Evolutionary conservation across 1,140 invertebrate species (phyloP).

Genomic region (Mactra quadrangularis): DNA sequence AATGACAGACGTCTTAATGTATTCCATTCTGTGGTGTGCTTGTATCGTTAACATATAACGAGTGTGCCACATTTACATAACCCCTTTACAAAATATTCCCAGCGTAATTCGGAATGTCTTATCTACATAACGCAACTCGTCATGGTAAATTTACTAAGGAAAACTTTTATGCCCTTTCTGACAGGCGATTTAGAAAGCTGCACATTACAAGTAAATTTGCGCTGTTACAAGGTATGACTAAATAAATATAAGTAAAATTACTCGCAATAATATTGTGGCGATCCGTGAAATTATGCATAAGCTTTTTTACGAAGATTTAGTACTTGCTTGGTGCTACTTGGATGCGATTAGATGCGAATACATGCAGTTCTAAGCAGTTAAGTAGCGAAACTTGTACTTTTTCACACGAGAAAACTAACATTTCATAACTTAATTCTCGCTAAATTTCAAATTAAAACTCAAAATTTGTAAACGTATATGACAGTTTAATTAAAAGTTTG

Average conservation of each 20-base stretch:
- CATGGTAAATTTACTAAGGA: conserved; percentile 55
- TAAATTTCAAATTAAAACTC: conserved; percentile 9
- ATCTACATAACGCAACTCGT: conserved; percentile 33
- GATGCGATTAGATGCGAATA: background rate
- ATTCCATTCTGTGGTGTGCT: too few relatives aligned
- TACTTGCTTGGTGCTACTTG: background rate
- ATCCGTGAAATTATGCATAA: conserved; percentile 48
- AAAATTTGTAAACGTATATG: conserved; percentile 29
- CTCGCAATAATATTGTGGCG: conserved; percentile 46
- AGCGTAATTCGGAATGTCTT: conserved; percentile 32
- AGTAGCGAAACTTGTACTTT: conserved; percentile 9
- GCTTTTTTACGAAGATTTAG: background rate
- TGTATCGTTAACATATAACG: too few relatives aligned
- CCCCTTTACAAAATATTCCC: conserved; percentile 10
- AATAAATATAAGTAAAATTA: conserved; percentile 48
- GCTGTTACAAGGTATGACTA: conserved; percentile 43
- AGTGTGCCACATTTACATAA: conserved; percentile 1
- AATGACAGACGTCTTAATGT: too few relatives aligned
- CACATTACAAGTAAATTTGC: conserved; percentile 54
- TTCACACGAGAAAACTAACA: conserved; percentile 47
- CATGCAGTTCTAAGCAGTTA: conserved; percentile 15
- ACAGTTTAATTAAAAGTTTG: conserved; percentile 34
- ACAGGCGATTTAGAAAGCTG: conserved; percentile 33
- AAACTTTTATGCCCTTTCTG: conserved; percentile 50
- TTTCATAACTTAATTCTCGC: background rate